Conservation (phyloP, 2,113 vertebrate genomes). For the Tyrannus savana region DNA sequence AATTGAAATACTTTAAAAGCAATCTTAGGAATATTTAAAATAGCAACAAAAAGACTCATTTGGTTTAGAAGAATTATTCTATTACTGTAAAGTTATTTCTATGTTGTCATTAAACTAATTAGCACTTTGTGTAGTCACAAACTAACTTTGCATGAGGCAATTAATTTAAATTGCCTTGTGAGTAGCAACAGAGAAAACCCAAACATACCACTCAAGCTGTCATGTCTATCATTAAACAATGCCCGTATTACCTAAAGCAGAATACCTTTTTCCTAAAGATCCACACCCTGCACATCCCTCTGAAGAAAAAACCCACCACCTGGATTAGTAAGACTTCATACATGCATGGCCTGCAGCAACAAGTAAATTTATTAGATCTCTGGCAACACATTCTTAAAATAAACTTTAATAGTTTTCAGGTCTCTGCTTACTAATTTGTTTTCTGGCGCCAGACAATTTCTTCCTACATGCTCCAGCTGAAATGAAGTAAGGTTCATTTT, state of each 20-base stretch:
- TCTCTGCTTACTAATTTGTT: constrained; percentile 70
- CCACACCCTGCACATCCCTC: constrained; percentile 48
- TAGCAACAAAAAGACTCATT: background rate
- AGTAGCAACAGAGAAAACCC: background rate
- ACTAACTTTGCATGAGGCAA: background rate
- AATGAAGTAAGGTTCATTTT: background rate
- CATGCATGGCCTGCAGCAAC: constrained; percentile 64
- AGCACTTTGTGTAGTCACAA: background rate
- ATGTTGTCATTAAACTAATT: background rate
- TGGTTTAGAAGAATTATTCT: background rate
- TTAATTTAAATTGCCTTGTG: background rate
- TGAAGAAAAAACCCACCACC: constrained; percentile 42
- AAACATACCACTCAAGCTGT: background rate
- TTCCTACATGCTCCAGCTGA: background rate
- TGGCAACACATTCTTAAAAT: constrained; percentile 76
- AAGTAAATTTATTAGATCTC: constrained; percentile 71
- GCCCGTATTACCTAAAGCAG: constrained; percentile 15
- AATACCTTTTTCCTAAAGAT: constrained; percentile 17
- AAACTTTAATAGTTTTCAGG: constrained; percentile 71
- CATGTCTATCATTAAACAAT: constrained; percentile 7
- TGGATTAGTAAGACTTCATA: constrained; percentile 57
- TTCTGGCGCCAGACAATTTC: constrained; percentile 74
- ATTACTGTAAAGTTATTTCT: background rate
- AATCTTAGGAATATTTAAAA: background rate
- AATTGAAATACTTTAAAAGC: background rate